These are phyloP conservation scores for cattle (Bos taurus) DNA, from an alignment of 2,113 vertebrate genomes.

Conservation along the genomic window DNA sequence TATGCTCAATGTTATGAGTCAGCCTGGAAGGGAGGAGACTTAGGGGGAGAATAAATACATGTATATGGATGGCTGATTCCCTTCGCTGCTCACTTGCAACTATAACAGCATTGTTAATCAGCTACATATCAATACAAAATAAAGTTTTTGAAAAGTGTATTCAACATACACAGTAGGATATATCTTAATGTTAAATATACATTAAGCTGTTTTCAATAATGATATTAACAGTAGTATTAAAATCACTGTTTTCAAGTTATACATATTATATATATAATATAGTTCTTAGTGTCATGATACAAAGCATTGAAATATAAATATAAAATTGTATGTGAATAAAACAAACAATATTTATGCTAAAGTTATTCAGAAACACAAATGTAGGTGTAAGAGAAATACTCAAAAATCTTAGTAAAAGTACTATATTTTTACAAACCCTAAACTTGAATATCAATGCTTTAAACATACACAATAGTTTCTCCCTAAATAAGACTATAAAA, in stretches of 20 bases:
- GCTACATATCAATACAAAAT: not conserved
- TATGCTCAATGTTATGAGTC: not conserved
- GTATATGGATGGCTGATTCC: not conserved
- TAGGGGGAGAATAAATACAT: not conserved
- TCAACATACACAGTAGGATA: not conserved
- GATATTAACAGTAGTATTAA: not conserved
- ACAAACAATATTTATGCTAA: not conserved
- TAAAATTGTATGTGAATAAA: not conserved
- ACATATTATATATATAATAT: not conserved
- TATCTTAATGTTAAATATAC: not conserved
- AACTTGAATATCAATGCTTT: not conserved
- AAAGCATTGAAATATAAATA: not conserved
- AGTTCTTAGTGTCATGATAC: not conserved
- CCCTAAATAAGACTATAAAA: not conserved
- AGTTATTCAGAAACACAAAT: not conserved
- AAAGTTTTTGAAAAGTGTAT: not conserved
- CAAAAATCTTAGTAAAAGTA: not conserved
- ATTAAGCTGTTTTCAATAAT: not conserved
- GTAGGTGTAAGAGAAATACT: not conserved
- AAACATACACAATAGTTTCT: not conserved
- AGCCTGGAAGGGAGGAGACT: not conserved
- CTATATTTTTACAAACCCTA: not conserved
- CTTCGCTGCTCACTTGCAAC: not conserved
- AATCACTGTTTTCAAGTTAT: not conserved
- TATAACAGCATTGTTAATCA: not conserved